phyloP scores from a whole-genome alignment of 2,888 invertebrate genomes.

The Drosophila setosimentum region DNA sequence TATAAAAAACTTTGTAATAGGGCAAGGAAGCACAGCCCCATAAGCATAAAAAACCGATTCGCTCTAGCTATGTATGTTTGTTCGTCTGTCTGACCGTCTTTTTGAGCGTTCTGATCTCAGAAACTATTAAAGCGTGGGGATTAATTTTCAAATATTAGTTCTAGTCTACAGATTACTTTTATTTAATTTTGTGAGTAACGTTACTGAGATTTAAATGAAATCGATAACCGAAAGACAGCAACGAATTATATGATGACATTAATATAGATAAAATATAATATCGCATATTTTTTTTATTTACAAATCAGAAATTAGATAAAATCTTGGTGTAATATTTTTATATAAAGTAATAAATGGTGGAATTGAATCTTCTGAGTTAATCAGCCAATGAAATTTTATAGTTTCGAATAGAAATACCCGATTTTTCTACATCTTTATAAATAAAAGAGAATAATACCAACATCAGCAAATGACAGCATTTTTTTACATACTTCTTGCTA shows the following conservation, averaged over 20 bases:
- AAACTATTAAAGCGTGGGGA: neutral
- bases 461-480: neutral
- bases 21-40: neutral
- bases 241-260: neutral
- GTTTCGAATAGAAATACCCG: neutral
- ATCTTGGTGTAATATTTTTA: neutral
- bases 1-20: neutral
- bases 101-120: neutral
- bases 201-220: no score
- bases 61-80: neutral
- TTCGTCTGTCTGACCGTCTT: neutral
- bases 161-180: no score
- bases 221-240: no score
- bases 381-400: neutral
- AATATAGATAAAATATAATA: neutral
- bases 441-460: neutral
- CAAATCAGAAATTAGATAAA: neutral
- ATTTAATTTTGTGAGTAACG: no score
- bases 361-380: neutral
- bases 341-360: neutral
- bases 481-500: neutral
- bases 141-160: neutral
- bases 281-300: neutral
- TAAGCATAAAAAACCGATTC: neutral
- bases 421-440: neutral